Conservation (phyloP, 1,140 invertebrate genomes). For the Heliothis subflexa region DNA sequence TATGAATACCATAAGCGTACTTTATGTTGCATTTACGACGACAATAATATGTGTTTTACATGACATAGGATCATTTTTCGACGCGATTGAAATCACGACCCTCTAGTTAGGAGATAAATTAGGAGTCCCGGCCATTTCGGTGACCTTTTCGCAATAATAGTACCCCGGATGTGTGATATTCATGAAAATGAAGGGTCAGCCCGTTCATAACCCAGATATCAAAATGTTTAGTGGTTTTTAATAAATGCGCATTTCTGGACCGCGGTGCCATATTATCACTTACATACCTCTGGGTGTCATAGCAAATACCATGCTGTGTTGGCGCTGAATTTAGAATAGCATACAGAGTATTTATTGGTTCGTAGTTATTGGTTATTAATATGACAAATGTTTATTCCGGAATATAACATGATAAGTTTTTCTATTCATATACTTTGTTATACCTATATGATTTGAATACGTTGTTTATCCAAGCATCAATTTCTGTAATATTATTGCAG, state of each 20-base stretch:
- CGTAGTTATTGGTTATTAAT: no score
- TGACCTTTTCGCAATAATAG: slow-evolving; percentile 28
- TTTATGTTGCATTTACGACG: background rate
- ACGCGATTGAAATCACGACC: slow-evolving; percentile 1
- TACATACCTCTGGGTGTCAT: background rate
- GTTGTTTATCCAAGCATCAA: no score
- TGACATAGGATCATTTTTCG: background rate
- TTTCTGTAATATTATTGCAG: no score
- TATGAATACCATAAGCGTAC: no score
- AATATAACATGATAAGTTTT: no score
- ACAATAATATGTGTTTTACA: background rate
- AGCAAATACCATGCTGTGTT: no score
- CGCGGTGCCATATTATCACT: background rate
- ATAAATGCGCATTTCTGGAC: slow-evolving; percentile 14
- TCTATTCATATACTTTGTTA: no score
- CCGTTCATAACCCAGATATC: slow-evolving; percentile 20
- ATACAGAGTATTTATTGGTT: no score
- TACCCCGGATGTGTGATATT: slow-evolving; percentile 17
- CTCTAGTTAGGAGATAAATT: slow-evolving; percentile 23
- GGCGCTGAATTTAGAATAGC: no score
- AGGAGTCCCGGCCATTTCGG: slow-evolving; percentile 8
- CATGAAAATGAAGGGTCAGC: slow-evolving; percentile 20
- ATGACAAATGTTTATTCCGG: no score
- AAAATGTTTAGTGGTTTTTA: slow-evolving; percentile 14
- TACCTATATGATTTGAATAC: no score